Base-by-base conservation (phyloP, 2,888 invertebrate genomes). In the Pseudococcus longispinus region DNA sequence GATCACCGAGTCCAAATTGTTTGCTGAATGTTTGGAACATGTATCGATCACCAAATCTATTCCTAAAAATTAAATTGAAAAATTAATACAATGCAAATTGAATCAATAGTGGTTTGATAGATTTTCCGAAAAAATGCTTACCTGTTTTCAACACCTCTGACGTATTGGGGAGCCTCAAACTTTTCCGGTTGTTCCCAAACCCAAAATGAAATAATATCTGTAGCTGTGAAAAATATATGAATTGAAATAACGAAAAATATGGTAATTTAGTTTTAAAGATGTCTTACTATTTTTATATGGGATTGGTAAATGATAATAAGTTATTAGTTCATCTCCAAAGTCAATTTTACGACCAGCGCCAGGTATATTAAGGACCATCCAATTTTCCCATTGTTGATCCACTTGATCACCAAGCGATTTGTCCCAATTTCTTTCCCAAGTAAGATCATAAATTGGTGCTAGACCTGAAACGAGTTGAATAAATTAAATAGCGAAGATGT, bases 301-400 rank as follows among this genome's bases (percentile, higher is more conserved):
- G 5, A 29, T 6, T 29, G 70, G 70, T 29, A 70, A 70, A 29
- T 70, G 26, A 70, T 29, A 70, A 4, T 70, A 70, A 29, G 70
- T 6, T 8, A 70, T 32, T 4, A 70, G 70, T 70, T 70, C 70
- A 3, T 70, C 70, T 29, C 70, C 70, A 18, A 70, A 70, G 8
- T 70, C 70, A 8, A 70, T 3, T 70, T 70, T 70, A 70, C 70
- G 29, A 18, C 70, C 60, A 9, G 11, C 23, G 5, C 60, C 70
- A 29, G 70, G 70, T 70, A 70, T 70, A 20, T 70, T 70, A 0
- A 70, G 18, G 3, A 70, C 29, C 4, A 70, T 18, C 70, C 70
- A 70, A 4, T 70, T 70, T 1, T 70, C 70, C 70, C 70, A 70
- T 70, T 70, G 70, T 70, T 70, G 70, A 70, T 70, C 70, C 4